Percentiles rank a stretch among this genome's conserved stretches.
phyloP scores from a whole-genome alignment of 2,113 vertebrate genomes.

The Spermophilus dauricus region DNA sequence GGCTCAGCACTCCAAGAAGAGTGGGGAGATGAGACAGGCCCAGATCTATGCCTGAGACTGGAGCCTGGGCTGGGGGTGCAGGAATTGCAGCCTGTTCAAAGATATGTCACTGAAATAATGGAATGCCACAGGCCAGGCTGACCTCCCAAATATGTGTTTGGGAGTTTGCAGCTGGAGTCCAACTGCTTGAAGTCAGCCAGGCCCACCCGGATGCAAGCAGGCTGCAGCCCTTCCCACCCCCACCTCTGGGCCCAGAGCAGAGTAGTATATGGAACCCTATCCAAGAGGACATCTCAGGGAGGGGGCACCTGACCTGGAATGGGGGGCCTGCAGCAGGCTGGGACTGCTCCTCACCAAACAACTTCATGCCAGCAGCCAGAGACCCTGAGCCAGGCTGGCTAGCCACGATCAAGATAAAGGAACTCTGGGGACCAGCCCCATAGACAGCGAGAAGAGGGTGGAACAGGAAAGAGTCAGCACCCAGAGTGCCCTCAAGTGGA shows the following conservation, averaged over 20 bases:
- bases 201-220: slow-evolving; percentile 82
- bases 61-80: slow-evolving; percentile 86
- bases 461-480: not conserved
- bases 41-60: slow-evolving; percentile 76
- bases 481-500: not conserved
- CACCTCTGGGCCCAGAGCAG: not conserved
- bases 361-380: not conserved
- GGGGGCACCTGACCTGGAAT: not conserved
- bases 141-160: slow-evolving; percentile 92
- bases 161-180: slow-evolving; percentile 90
- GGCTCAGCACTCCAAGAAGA: not conserved
- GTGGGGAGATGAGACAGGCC: slow-evolving; percentile 82
- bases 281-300: not conserved
- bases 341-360: not conserved
- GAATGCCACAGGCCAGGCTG: slow-evolving; percentile 90
- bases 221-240: not conserved
- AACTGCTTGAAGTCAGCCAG: slow-evolving; percentile 89
- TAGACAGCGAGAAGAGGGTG: not conserved
- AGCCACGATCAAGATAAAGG: not conserved
- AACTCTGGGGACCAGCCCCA: not conserved
- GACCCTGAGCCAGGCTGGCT: not conserved
- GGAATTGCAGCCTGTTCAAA: slow-evolving; percentile 89
- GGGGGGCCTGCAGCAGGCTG: not conserved
- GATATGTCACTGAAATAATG: slow-evolving; percentile 90
- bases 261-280: not conserved